A percentile compares a stretch with the other conserved stretches of the same genome.
phyloP scores from a whole-genome alignment of 2,888 invertebrate genomes.

The Aphodius sticticus region DNA sequence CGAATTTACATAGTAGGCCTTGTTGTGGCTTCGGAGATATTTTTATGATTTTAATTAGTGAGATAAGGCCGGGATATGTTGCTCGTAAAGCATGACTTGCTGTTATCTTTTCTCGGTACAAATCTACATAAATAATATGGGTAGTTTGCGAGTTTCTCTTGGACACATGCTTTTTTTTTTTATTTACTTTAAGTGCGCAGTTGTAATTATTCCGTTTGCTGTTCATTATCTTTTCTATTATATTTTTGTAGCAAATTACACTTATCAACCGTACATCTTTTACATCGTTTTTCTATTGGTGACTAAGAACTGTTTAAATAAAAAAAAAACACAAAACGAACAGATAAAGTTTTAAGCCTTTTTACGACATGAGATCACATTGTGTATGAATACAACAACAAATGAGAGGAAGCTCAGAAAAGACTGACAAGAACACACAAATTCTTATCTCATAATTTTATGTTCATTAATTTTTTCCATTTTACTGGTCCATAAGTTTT shows the following conservation, averaged over 20 bases:
- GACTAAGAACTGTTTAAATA: too few relatives aligned
- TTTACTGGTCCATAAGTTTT: too few relatives aligned
- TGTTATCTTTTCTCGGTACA: not conserved
- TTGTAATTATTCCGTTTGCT: not conserved
- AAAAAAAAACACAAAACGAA: too few relatives aligned
- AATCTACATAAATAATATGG: not conserved
- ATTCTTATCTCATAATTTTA: too few relatives aligned
- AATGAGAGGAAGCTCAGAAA: too few relatives aligned
- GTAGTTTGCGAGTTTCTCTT: not conserved
- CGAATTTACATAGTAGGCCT: constrained; percentile 4
- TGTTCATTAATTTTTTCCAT: too few relatives aligned
- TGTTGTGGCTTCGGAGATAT: not conserved
- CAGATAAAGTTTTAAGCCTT: too few relatives aligned
- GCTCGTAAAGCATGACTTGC: not conserved
- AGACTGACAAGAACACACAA: too few relatives aligned
- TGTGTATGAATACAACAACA: too few relatives aligned
- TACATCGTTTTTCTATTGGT: not conserved
- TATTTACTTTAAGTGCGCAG: not conserved
- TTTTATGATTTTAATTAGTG: not conserved
- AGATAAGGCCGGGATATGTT: not conserved
- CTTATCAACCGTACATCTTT: not conserved
- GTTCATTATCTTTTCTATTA: not conserved
- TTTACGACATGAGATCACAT: too few relatives aligned
- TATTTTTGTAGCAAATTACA: not conserved
- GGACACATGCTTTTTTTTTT: not conserved